Conservation (phyloP, 2,888 invertebrate species). For the Papilio protenor region DNA sequence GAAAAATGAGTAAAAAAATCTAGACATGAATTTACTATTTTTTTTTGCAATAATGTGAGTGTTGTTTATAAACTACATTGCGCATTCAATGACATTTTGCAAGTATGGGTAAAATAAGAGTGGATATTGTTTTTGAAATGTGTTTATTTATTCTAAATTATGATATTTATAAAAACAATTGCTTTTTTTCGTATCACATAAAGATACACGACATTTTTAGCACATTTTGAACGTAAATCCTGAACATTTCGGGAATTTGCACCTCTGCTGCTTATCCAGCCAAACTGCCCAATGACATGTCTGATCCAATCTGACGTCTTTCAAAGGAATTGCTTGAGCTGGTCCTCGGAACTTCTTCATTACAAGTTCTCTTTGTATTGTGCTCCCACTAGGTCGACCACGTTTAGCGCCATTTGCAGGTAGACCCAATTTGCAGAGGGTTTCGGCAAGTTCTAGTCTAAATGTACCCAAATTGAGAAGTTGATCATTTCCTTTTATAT, state of each 20-base stretch:
- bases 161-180: slow-evolving; percentile 58
- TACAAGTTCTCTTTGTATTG: too few relatives aligned
- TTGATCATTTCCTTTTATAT: slow-evolving; percentile 53
- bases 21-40: too few relatives aligned
- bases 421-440: slow-evolving; percentile 54
- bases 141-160: slow-evolving; percentile 54
- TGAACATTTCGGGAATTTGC: slow-evolving; percentile 54
- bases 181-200: slow-evolving; percentile 53
- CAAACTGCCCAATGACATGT: too few relatives aligned
- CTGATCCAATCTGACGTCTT: too few relatives aligned
- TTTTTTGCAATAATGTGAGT: too few relatives aligned
- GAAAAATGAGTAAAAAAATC: too few relatives aligned
- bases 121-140: slow-evolving; percentile 52
- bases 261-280: slow-evolving; percentile 48
- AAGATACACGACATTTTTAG: slow-evolving; percentile 57
- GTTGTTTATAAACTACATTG: slow-evolving; percentile 50
- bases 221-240: slow-evolving; percentile 55
- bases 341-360: too few relatives aligned
- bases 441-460: slow-evolving; percentile 56
- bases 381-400: too few relatives aligned
- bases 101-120: slow-evolving; percentile 54
- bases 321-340: too few relatives aligned
- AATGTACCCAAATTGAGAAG: slow-evolving; percentile 56
- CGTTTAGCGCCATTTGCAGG: slow-evolving; percentile 55
- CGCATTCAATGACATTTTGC: slow-evolving; percentile 52